These are phyloP conservation scores for Erythrolamprus reginae DNA, from an alignment of 2,113 vertebrate genomes.

Conservation along the genomic window DNA sequence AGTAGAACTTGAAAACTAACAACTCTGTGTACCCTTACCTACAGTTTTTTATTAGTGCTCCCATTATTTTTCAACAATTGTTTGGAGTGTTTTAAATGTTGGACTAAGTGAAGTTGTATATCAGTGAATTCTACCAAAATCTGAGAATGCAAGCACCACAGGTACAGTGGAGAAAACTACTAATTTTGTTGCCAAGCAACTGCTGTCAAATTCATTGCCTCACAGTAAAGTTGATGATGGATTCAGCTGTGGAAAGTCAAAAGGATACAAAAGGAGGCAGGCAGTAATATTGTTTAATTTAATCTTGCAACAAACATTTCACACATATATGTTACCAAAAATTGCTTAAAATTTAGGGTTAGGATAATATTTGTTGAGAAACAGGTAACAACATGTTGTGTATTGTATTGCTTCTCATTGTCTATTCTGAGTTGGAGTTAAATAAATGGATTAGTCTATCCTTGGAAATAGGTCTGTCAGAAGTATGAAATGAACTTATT, in stretches of 20 bases:
- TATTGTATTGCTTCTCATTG: neutral
- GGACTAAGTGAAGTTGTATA: neutral
- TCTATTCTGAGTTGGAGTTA: neutral
- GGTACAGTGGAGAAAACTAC: constrained; percentile 36
- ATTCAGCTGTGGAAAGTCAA: constrained; percentile 49
- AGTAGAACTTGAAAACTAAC: neutral
- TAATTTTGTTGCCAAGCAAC: constrained; percentile 62
- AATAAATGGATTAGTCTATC: neutral
- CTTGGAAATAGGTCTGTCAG: neutral
- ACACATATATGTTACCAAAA: neutral
- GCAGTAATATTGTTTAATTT: neutral
- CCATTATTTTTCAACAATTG: neutral
- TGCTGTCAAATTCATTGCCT: constrained; percentile 29
- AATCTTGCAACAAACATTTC: neutral
- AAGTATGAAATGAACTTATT: neutral
- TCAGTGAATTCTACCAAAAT: constrained; percentile 32
- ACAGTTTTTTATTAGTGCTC: neutral
- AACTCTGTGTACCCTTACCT: neutral
- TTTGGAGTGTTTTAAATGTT: neutral
- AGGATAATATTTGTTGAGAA: neutral
- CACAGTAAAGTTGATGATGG: constrained; percentile 32
- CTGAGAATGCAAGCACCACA: constrained; percentile 1
- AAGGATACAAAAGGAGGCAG: constrained; percentile 27
- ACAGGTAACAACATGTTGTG: neutral
- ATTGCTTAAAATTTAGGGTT: neutral